These are phyloP conservation scores for Helicoverpa armigera DNA, from an alignment of 1,140 invertebrate genomes.

Conservation along the genomic window DNA sequence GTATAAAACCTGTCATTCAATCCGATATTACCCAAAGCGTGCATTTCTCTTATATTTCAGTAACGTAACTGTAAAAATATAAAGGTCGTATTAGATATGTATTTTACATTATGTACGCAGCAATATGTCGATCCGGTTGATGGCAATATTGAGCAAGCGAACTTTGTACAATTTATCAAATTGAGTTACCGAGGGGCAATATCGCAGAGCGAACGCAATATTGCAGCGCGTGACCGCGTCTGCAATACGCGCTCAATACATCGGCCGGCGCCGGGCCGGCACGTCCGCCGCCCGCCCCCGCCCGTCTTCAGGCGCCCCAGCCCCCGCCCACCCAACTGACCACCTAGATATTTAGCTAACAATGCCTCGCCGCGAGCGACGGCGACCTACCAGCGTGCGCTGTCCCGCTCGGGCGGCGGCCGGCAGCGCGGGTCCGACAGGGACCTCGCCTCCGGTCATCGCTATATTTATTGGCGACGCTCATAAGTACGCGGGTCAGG, in stretches of 20 bases:
- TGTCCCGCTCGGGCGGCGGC: conserved; percentile 72
- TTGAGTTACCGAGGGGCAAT: conserved; percentile 85
- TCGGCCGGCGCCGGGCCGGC: conserved; percentile 85
- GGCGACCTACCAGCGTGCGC: conserved; percentile 61
- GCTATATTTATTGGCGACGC: conserved; percentile 87
- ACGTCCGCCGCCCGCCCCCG: conserved; percentile 78
- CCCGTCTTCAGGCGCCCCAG: conserved; percentile 67
- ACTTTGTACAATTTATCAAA: conserved; percentile 86
- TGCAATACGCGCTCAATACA: conserved; percentile 87
- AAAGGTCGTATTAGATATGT: conserved; percentile 1
- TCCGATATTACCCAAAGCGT: no score
- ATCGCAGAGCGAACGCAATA: conserved; percentile 85
- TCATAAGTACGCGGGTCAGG: conserved; percentile 87
- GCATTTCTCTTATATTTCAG: no score
- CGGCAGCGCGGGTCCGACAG: conserved; percentile 59
- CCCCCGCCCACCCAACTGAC: conserved; percentile 80
- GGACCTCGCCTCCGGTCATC: conserved; percentile 83
- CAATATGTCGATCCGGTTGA: conserved; percentile 73
- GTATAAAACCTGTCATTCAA: no score
- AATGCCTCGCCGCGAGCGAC: conserved; percentile 78
- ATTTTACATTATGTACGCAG: conserved; percentile 65
- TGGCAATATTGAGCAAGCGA: conserved; percentile 74
- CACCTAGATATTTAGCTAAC: conserved; percentile 86
- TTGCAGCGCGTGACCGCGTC: conserved; percentile 86
- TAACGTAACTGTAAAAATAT: no score